Evolutionary conservation across 2,797 vertebrate species (phyloP).

Genomic region (Gouania willdenowi): DNA sequence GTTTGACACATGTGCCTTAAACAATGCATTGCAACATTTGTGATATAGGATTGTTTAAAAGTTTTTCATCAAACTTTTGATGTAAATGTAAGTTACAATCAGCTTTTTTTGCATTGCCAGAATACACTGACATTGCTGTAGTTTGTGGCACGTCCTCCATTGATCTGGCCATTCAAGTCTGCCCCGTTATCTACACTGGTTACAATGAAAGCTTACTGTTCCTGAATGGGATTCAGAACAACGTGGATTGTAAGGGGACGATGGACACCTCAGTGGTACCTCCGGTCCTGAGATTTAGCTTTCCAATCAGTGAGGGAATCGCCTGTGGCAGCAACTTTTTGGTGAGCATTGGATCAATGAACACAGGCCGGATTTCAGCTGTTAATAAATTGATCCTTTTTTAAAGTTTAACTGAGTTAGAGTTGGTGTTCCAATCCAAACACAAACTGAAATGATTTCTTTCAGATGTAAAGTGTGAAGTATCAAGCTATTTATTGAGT

Average conservation of each 20-base stretch:
- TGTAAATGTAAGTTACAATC: too few relatives aligned
- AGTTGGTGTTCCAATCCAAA: too few relatives aligned
- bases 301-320: slow-evolving; percentile 63
- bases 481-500: slow-evolving; percentile 10
- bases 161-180: slow-evolving; percentile 62
- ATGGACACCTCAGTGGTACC: slow-evolving; percentile 51
- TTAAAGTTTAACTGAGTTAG: neutral
- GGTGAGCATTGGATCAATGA: slow-evolving; percentile 40
- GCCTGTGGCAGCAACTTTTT: slow-evolving; percentile 68
- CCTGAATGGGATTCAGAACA: slow-evolving; percentile 46
- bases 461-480: slow-evolving; percentile 2
- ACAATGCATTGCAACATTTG: too few relatives aligned
- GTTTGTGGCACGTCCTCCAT: slow-evolving; percentile 68
- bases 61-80: too few relatives aligned
- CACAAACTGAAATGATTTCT: too few relatives aligned
- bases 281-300: slow-evolving; percentile 66
- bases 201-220: slow-evolving; percentile 68
- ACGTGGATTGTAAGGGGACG: slow-evolving; percentile 44
- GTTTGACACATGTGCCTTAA: too few relatives aligned
- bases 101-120: slow-evolving; percentile 36
- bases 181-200: slow-evolving; percentile 66
- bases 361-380: too few relatives aligned
- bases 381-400: too few relatives aligned
- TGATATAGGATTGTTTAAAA: too few relatives aligned
- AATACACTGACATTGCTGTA: slow-evolving; percentile 68